Base-by-base conservation (phyloP, 2,888 invertebrate genomes). In the Azorinus chamasolen region DNA sequence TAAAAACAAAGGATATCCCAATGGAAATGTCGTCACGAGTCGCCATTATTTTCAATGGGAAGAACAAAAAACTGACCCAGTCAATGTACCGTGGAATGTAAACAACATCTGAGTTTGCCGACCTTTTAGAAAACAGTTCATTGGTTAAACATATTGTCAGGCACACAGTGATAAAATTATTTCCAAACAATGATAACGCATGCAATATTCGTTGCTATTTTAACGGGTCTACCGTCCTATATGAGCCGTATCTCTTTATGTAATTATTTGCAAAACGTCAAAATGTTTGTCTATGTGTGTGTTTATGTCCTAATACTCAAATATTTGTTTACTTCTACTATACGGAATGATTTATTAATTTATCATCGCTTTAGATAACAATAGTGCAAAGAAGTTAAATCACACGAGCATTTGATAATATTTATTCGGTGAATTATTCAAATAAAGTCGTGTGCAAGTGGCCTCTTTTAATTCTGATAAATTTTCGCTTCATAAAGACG, bases 261-360 rank as follows among this genome's bases (percentile, higher is more conserved):
- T 64, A 64, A 73, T 64, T 78, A 72, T 78, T 78, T 78, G 54
- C 72, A 24, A n/a, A 72, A 63, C 48, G 78, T 78, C 78, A 73
- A 61, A 48, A 25, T 78, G 69, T 78, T 78, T 78, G 72, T 54
- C 39, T 69, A 53, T 59, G 55, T 18, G 18, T 32, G 50, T 73
- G 72, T 78, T 78, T 78, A 78, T 69, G 78, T 69, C 46, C 64
- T 45, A 48, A 48, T 63, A 32, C 57, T 68, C 61, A 78, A 72
- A 72, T 78, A 78, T 78, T 78, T 76, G 65, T 70, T 76, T 78
- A 72, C 69, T 78, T 65, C 69, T 39, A 64, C 48, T 59, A 46
- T 70, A 50, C 41, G 66, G 69, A 68, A 78, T 78, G 78, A 78
- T 78, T 78, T 78, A 78, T 78, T 68, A 72, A 78, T 72, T 72